Percentiles rank a stretch among this genome's conserved stretches.
Evolutionary conservation across 2,888 invertebrate genomes (phyloP).

Genomic region (Falcaria lacertinaria): DNA sequence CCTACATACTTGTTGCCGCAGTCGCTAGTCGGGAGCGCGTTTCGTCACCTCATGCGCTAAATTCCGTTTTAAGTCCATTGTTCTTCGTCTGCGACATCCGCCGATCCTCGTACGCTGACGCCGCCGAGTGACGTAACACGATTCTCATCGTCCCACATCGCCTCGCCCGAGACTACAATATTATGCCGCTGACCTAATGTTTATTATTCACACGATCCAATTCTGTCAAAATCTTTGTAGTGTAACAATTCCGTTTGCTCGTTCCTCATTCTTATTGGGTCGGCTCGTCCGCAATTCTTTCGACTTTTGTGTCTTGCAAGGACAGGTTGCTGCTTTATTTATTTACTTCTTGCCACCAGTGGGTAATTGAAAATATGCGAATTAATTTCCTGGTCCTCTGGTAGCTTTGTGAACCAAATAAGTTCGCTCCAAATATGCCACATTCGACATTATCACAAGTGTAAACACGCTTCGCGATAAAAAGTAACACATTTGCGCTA

Average conservation of each 20-base stretch:
- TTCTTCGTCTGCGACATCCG: slow-evolving; percentile 33
- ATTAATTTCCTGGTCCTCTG: slow-evolving; percentile 19
- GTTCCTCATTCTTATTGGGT: slow-evolving; percentile 41
- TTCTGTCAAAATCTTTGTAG: slow-evolving; percentile 50
- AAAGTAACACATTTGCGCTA: slow-evolving; percentile 64
- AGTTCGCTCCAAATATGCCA: slow-evolving; percentile 28
- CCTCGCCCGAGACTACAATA: slow-evolving; percentile 39
- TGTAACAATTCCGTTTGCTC: slow-evolving; percentile 39
- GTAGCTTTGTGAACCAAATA: slow-evolving; percentile 26
- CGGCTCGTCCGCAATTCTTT: slow-evolving; percentile 24
- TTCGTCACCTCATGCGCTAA: slow-evolving; percentile 62
- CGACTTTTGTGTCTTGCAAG: slow-evolving; percentile 14
- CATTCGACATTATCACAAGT: slow-evolving; percentile 55
- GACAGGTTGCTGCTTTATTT: slow-evolving; percentile 15
- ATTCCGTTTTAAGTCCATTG: slow-evolving; percentile 59
- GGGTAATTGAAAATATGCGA: slow-evolving; percentile 14
- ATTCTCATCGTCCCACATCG: slow-evolving; percentile 36
- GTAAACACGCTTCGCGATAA: slow-evolving; percentile 60
- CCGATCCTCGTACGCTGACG: slow-evolving; percentile 17
- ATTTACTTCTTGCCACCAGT: slow-evolving; percentile 30
- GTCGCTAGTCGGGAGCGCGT: slow-evolving; percentile 50
- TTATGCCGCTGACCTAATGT: slow-evolving; percentile 46
- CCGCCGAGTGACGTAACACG: slow-evolving; percentile 34
- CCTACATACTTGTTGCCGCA: slow-evolving; percentile 56
- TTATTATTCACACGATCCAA: slow-evolving; percentile 64